These are phyloP conservation scores for Ranitomeya imitator DNA, from an alignment of 2,113 vertebrate species.

Conservation along the genomic window DNA sequence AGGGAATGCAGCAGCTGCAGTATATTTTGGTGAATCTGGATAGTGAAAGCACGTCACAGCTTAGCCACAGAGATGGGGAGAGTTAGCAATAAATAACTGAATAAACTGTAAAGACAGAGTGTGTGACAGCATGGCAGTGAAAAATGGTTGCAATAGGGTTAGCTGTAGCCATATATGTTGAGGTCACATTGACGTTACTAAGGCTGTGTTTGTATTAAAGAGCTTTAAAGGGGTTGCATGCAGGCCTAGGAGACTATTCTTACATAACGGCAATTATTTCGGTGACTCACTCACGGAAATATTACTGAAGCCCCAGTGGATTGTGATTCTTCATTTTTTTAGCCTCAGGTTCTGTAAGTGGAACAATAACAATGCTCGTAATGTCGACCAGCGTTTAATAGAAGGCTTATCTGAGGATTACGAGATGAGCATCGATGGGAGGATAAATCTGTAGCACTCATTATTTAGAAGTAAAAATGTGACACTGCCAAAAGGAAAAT, in stretches of 20 bases:
- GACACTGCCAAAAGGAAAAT: neutral
- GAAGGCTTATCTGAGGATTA: neutral
- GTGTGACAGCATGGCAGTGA: too few relatives aligned
- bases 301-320: neutral
- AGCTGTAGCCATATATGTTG: too few relatives aligned
- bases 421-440: neutral
- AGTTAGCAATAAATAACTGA: too few relatives aligned
- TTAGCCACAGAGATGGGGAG: too few relatives aligned
- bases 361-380: neutral
- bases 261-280: neutral
- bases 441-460: conserved; percentile 21
- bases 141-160: too few relatives aligned
- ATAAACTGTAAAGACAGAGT: too few relatives aligned
- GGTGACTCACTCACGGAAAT: neutral
- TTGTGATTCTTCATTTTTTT: neutral
- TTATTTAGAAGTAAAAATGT: neutral
- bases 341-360: neutral
- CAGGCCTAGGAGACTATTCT: neutral
- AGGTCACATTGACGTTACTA: too few relatives aligned
- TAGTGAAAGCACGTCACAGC: too few relatives aligned
- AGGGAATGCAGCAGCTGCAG: too few relatives aligned
- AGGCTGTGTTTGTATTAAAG: too few relatives aligned
- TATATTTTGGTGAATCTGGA: too few relatives aligned
- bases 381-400: neutral
- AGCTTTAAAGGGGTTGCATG: too few relatives aligned